Base-by-base conservation (phyloP, 1,140 invertebrate species). In the Laupala kohalensis region DNA sequence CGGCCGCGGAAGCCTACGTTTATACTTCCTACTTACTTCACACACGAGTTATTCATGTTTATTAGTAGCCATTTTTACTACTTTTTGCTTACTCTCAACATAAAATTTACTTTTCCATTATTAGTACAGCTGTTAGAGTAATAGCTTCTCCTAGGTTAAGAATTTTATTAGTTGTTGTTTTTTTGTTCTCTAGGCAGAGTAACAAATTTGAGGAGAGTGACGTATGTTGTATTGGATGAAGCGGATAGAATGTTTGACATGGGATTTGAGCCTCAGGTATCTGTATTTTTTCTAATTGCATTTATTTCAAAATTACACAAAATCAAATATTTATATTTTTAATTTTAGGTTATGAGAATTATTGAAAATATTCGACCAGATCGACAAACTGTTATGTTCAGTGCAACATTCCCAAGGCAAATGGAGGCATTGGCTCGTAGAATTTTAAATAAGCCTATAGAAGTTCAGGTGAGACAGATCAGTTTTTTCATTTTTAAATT, bases 201-300 rank as follows among this genome's bases (percentile, higher is more conserved):
- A 0, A 99, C 98, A 0, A 99, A 99, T 84, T 82, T 99, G 53
- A 84, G 92, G 26, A 82, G 98, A 37, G 95, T 97, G 28, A 99
- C 97, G 0, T 99, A 99, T 79, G 88, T 99, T 30, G 97, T 99
- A 0, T 81, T 99, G 3, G 98, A 99, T 81, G 98, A 99, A 82
- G 98, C 98, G 2, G 98, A 99, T 81, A 84, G 98, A 37, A 99
- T 99, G 97, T 99, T 99, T 79, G 98, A 99, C 79, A 98, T 99
- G 96, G 97, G 97, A 23, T 99, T 99, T 81, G 97, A 99, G 82
- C 97, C 97, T 5, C 97, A 99, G 83, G 93, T 93, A 13, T 4
- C 9, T 53, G 37, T 53, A 53, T 13, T 2, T 13, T 53, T 53
- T 0, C 37, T 0, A 0, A 19, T n/a, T 68, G 25, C 1, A 24